A percentile compares a stretch with the other conserved stretches of the same genome.
phyloP scores from a whole-genome alignment of 2,888 invertebrate genomes.

The Tipula unca region DNA sequence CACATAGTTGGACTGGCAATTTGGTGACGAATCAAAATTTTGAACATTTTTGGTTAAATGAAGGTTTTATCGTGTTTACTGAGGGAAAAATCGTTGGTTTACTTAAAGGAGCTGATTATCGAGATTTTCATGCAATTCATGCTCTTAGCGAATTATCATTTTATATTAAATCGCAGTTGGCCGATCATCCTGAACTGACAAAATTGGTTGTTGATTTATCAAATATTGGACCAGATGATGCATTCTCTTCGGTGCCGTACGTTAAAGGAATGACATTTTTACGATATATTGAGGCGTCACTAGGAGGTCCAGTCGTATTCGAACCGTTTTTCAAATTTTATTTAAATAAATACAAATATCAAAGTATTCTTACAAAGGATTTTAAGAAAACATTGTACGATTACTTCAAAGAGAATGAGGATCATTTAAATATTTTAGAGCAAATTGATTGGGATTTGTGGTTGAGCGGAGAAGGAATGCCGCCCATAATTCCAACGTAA shows the following conservation, averaged over 20 bases:
- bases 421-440: slow-evolving; percentile 43
- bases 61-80: slow-evolving; percentile 81
- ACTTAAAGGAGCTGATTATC: slow-evolving; percentile 52
- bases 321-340: slow-evolving; percentile 79
- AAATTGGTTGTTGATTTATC: slow-evolving; percentile 68
- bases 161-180: slow-evolving; percentile 45
- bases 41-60: slow-evolving; percentile 96
- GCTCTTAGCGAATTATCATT: slow-evolving; percentile 61
- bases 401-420: slow-evolving; percentile 54
- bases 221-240: slow-evolving; percentile 83
- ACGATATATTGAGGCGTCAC: slow-evolving; percentile 71
- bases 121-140: slow-evolving; percentile 73
- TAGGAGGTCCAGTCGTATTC: slow-evolving; percentile 72
- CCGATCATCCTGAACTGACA: slow-evolving; percentile 61
- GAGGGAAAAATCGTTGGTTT: slow-evolving; percentile 77
- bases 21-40: slow-evolving; percentile 87
- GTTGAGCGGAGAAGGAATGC: slow-evolving; percentile 80
- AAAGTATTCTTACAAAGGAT: slow-evolving; percentile 73
- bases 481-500: slow-evolving; percentile 73
- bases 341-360: slow-evolving; percentile 66
- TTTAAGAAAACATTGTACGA: slow-evolving; percentile 66
- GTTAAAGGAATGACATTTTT: slow-evolving; percentile 87
- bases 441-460: slow-evolving; percentile 77
- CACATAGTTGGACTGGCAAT: slow-evolving; percentile 95
- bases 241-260: slow-evolving; percentile 84